Conservation (phyloP, 1,140 invertebrate genomes). For the Odontomachus brunneus region DNA sequence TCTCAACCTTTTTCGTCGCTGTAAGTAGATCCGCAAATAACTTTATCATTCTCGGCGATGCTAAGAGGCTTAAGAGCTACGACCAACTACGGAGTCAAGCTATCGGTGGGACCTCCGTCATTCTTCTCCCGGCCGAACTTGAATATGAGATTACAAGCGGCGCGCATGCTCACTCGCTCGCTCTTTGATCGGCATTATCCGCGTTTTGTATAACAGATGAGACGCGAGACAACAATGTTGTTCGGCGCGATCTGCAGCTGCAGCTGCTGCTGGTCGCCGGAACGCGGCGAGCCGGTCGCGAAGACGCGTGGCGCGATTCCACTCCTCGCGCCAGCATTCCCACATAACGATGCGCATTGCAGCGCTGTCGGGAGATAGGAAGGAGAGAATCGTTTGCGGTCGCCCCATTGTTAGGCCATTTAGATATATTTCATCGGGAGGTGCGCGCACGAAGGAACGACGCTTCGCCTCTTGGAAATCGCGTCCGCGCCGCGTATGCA, state of each 20-base stretch:
- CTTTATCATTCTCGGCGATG: conserved; percentile 24
- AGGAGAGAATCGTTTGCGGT: conserved; percentile 30
- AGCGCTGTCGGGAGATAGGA: not conserved
- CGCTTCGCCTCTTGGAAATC: conserved; percentile 49
- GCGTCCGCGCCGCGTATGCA: conserved; percentile 17
- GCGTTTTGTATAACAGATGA: conserved; percentile 25
- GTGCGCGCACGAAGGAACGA: conserved; percentile 48
- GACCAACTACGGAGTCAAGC: conserved; percentile 21
- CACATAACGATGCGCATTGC: conserved; percentile 47
- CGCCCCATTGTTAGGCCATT: conserved; percentile 58
- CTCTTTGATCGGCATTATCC: conserved; percentile 10
- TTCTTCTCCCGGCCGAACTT: conserved; percentile 1
- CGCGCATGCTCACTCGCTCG: no score
- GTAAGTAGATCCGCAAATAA: conserved; percentile 45
- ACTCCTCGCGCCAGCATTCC: not conserved
- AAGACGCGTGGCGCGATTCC: conserved; percentile 47
- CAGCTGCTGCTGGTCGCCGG: conserved; percentile 7
- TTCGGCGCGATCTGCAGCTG: not conserved
- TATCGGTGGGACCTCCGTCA: conserved; percentile 14
- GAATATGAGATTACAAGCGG: conserved; percentile 26
- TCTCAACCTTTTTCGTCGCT: not conserved
- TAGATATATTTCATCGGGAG: conserved; percentile 66
- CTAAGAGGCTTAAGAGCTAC: conserved; percentile 37
- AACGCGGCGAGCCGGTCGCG: not conserved
- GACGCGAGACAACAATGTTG: conserved; percentile 32